Conservation (phyloP, 2,888 invertebrate species). For the Catocala nupta region DNA sequence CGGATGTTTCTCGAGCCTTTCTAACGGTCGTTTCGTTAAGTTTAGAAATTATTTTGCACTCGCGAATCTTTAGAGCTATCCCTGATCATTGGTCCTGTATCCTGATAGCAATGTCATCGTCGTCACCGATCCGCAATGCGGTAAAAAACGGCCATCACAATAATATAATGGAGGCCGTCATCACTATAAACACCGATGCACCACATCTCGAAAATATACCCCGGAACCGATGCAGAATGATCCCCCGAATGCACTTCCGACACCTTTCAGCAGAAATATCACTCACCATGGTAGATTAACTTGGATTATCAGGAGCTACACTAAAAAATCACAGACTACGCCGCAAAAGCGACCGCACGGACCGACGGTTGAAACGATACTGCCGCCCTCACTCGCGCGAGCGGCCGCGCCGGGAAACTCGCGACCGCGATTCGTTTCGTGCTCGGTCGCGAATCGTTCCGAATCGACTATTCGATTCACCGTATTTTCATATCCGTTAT, state of each 20-base stretch:
- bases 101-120: constrained; percentile 57
- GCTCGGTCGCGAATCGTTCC: constrained; percentile 80
- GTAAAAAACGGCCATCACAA: constrained; percentile 87
- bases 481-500: constrained; percentile 81
- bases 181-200: constrained; percentile 86
- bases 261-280: constrained; percentile 80
- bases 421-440: constrained; percentile 80
- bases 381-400: constrained; percentile 87
- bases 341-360: constrained; percentile 86
- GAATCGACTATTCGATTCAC: constrained; percentile 81
- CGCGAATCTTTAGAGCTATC: constrained; percentile 44
- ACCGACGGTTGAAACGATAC: constrained; percentile 87
- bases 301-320: constrained; percentile 88
- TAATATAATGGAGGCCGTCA: constrained; percentile 87
- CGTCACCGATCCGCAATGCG: constrained; percentile 83
- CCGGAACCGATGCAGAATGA: constrained; percentile 60
- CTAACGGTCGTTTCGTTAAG: constrained; percentile 57
- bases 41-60: constrained; percentile 48
- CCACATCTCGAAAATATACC: constrained; percentile 81
- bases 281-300: constrained; percentile 88
- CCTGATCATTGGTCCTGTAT: constrained; percentile 48
- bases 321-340: constrained; percentile 88
- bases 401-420: constrained; percentile 83
- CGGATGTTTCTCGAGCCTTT: constrained; percentile 70
- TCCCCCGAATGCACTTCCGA: constrained; percentile 75